These are phyloP conservation scores for Eutrigla gurnardus DNA, from an alignment of 2,797 vertebrate species.

Conservation along the genomic window DNA sequence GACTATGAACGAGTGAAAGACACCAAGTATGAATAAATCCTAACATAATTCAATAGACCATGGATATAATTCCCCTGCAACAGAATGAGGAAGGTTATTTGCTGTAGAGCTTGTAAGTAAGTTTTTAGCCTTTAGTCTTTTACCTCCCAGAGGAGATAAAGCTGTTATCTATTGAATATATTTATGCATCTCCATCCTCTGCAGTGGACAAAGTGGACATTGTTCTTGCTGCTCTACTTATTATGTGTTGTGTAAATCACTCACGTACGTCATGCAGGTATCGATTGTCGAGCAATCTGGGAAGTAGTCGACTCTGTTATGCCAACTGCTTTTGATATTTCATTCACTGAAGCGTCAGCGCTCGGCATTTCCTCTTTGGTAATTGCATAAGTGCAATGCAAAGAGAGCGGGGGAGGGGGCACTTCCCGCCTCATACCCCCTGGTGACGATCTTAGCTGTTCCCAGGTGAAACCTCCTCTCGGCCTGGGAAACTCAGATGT, in stretches of 20 bases:
- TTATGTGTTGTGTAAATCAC: neutral
- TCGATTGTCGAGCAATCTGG: constrained; percentile 28
- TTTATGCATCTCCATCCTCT: constrained; percentile 3
- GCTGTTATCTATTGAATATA: neutral
- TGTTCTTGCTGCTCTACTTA: neutral
- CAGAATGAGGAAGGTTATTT: neutral
- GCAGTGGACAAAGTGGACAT: neutral
- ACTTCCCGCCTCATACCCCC: constrained; percentile 48
- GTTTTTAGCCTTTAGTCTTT: constrained; percentile 17
- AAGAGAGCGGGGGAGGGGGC: constrained; percentile 40
- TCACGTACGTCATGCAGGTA: constrained; percentile 3
- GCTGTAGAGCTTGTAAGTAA: constrained; percentile 2
- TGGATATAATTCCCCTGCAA: constrained; percentile 5
- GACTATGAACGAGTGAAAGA: constrained; percentile 47
- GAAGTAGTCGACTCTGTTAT: constrained; percentile 40
- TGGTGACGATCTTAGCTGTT: constrained; percentile 62
- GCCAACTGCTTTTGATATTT: constrained; percentile 49
- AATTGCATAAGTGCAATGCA: constrained; percentile 63
- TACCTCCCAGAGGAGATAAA: constrained; percentile 11
- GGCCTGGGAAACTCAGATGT: constrained; percentile 74
- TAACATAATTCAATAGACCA: constrained; percentile 10
- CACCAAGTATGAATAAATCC: constrained; percentile 33
- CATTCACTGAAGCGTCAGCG: constrained; percentile 30
- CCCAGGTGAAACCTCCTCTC: constrained; percentile 68
- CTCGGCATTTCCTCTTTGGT: constrained; percentile 63